Evolutionary conservation across 2,888 invertebrate species (phyloP), one percentile per base, ranked within the genome.

Genomic region (Apotomis capreana): DNA sequence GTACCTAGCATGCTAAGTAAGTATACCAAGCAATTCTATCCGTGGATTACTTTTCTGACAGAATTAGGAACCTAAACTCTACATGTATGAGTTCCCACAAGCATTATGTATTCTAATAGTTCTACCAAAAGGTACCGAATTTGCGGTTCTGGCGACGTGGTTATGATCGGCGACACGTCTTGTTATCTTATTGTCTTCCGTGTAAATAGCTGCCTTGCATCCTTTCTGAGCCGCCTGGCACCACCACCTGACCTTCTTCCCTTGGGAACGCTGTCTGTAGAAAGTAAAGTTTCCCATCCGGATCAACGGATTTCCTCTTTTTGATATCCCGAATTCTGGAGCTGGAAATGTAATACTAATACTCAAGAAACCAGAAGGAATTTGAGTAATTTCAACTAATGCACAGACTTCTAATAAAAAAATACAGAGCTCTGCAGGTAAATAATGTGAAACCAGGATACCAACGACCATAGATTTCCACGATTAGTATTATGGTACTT

Each of bases 191-290:
- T 77, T 74, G 6, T 75, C 67, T 12, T 67, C 26, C 0, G 77
- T 78, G 36, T 77, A 76, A 59, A 78, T 73, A 4, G 76, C 76
- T 12, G 77, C 76, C 15, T 76, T 74, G 13, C 76, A 76, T 0
- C 76, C 76, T 6, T 64, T 55, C 9, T 72, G 63, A 26, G 70
- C 69, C 9, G 70, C 68, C 62, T 70, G 68, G 68, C 78, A 78
- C 75, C 74, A 70, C 76, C 77, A 76, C n/a, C 77, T 67, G 3
- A 76, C 54, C 46, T 76, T 78, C 5, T 57, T 64, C 8, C 73
- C 76, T 70, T 75, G 75, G 4, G 58, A 51, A 26, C 76, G 69
- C 58, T 78, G 77, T 49, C 61, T 74, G 58, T 75, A 70, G 69
- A 77, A 79, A 13, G 57, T 76, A 59, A 68, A 75, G 6, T 64